Evolutionary conservation across 2,113 vertebrate species (phyloP).

Genomic region (Dolichallabes microphthalmus): DNA sequence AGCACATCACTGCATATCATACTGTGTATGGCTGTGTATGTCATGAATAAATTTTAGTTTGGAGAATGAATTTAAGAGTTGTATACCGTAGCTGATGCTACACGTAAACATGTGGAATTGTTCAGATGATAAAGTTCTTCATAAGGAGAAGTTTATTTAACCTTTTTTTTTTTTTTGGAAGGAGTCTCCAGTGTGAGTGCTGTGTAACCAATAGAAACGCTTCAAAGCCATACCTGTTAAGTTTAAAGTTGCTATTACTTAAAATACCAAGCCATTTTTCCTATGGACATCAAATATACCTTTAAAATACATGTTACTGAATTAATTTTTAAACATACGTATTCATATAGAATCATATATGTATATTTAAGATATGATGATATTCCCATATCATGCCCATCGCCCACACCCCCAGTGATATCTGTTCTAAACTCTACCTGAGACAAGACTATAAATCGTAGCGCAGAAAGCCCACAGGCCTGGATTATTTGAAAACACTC

Average conservation of each 20-base stretch:
- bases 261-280: neutral
- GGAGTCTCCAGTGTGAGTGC: neutral
- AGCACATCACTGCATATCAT: too few species aligned
- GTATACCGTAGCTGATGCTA: neutral
- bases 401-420: neutral
- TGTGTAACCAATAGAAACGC: neutral
- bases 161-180: neutral
- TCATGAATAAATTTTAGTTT: too few species aligned
- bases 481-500: conserved; percentile 50
- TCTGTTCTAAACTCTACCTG: conserved; percentile 13
- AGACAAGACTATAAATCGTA: conserved; percentile 7
- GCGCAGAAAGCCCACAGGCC: conserved; percentile 30
- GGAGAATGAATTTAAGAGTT: neutral
- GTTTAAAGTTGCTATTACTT: neutral
- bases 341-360: too few species aligned
- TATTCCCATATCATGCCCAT: neutral
- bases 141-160: too few species aligned
- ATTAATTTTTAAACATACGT: neutral
- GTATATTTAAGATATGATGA: too few species aligned
- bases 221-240: too few species aligned
- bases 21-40: too few species aligned
- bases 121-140: neutral
- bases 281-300: neutral
- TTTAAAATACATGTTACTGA: neutral
- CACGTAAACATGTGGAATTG: neutral